phyloP scores from a whole-genome alignment of 2,888 invertebrate genomes.

The Nephrocerus scutellatus region DNA sequence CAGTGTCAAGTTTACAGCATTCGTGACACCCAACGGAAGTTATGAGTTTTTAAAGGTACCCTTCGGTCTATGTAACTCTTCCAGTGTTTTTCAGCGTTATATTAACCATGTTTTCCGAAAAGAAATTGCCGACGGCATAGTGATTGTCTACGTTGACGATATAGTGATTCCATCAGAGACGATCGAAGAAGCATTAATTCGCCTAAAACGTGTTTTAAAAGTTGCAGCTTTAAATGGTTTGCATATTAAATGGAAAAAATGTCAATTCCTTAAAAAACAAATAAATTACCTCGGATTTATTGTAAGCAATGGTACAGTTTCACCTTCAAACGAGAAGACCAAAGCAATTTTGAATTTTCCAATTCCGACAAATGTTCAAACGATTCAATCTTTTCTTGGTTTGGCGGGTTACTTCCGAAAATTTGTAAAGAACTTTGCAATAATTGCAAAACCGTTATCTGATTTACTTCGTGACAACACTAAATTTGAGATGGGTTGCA shows the following conservation, averaged over 20 bases:
- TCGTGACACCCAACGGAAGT: not conserved
- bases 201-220: not conserved
- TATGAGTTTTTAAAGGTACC: slow-evolving; percentile 2
- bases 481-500: slow-evolving; percentile 17
- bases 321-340: slow-evolving; percentile 22
- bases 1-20: slow-evolving; percentile 1
- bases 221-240: slow-evolving; percentile 1
- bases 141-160: slow-evolving; percentile 2
- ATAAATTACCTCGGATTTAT: slow-evolving; percentile 4
- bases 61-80: slow-evolving; percentile 1
- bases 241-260: slow-evolving; percentile 1
- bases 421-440: slow-evolving; percentile 31
- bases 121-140: not conserved
- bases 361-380: slow-evolving; percentile 25
- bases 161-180: slow-evolving; percentile 4
- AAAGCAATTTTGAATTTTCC: slow-evolving; percentile 30
- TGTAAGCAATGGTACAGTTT: slow-evolving; percentile 1
- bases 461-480: slow-evolving; percentile 20
- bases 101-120: slow-evolving; percentile 1
- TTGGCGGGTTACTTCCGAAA: slow-evolving; percentile 24
- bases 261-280: slow-evolving; percentile 1
- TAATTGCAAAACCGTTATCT: slow-evolving; percentile 32
- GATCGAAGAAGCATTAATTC: not conserved
- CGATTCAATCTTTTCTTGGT: slow-evolving; percentile 34
- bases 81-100: slow-evolving; percentile 1